Evolutionary conservation across 2,888 invertebrate species (phyloP).

Genomic region (Standfussiana lucernea): DNA sequence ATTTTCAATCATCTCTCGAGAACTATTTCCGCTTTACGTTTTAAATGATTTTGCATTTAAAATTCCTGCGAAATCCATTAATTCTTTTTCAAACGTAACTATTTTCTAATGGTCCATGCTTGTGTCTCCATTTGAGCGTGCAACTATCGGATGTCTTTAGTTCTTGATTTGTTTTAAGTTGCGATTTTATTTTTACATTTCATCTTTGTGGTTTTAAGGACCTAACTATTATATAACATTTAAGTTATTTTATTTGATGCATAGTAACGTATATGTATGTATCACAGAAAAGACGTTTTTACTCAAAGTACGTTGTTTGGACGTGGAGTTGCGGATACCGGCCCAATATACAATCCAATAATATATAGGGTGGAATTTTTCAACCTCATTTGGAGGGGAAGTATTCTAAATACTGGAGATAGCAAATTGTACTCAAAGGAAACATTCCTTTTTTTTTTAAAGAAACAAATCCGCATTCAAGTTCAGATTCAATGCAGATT

Average conservation of each 20-base stretch:
- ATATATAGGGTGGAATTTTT: too few relatives aligned
- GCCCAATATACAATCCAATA: too few relatives aligned
- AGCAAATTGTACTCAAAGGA: too few relatives aligned
- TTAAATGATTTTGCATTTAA: constrained; percentile 52
- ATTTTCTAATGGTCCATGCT: constrained; percentile 25
- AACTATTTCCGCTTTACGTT: constrained; percentile 38
- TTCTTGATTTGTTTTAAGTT: not conserved
- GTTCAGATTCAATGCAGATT: too few relatives aligned
- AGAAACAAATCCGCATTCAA: too few relatives aligned
- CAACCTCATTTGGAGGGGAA: too few relatives aligned
- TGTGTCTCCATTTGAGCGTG: constrained; percentile 38
- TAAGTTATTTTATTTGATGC: not conserved
- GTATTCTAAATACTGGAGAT: too few relatives aligned
- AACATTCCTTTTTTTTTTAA: too few relatives aligned
- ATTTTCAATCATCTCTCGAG: constrained; percentile 34
- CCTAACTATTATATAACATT: not conserved
- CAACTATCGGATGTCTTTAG: constrained; percentile 2
- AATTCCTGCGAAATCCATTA: constrained; percentile 49
- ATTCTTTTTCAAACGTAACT: constrained; percentile 32
- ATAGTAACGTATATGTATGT: too few relatives aligned
- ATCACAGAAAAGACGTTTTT: not conserved
- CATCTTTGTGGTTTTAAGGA: not conserved
- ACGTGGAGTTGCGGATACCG: not conserved
- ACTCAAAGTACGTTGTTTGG: not conserved
- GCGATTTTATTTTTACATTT: not conserved